Conservation (phyloP, 1,140 invertebrate genomes). For the Macrostomum lignano region DNA sequence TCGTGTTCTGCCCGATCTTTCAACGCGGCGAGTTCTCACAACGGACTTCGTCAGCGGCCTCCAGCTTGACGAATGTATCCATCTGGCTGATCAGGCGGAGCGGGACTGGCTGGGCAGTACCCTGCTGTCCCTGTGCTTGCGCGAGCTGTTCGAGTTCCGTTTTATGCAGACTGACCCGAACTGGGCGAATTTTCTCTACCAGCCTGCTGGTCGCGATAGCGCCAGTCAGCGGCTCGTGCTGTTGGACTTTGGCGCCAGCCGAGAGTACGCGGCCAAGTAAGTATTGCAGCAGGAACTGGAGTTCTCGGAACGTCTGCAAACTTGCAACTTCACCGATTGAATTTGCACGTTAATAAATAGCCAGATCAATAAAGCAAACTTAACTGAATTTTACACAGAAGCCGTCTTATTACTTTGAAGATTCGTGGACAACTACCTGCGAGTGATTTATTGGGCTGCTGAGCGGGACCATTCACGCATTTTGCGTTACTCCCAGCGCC, state of each 20-base stretch:
- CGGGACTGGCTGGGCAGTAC: conserved; percentile 29
- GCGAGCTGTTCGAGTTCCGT: conserved; percentile 61
- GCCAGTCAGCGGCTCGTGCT: conserved; percentile 25
- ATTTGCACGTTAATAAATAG: no score
- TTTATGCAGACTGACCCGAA: conserved; percentile 99
- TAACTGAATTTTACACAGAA: no score
- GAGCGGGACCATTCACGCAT: conserved; percentile 46
- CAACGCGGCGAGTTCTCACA: conserved; percentile 44
- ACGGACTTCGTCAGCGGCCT: conserved; percentile 67
- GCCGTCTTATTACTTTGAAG: no score
- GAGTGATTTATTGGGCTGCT: conserved; percentile 58
- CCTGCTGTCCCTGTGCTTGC: conserved; percentile 53
- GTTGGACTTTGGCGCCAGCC: conserved; percentile 80
- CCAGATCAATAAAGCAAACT: no score
- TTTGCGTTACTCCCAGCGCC: conserved; percentile 45
- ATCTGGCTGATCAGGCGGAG: conserved; percentile 32
- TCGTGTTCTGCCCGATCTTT: conserved; percentile 25
- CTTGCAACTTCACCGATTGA: no score
- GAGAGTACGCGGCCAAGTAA: conserved; percentile 56
- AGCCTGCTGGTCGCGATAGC: conserved; percentile 41
- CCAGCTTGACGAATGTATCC: conserved; percentile 56
- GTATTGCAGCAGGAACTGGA: no score
- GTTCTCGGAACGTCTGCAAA: no score
- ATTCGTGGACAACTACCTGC: conserved; percentile 73
- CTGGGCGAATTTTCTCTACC: conserved; percentile 95